A percentile compares a stretch with the other conserved stretches of the same genome.
phyloP scores from a whole-genome alignment of 2,113 vertebrate genomes.

The Bos taurus region DNA sequence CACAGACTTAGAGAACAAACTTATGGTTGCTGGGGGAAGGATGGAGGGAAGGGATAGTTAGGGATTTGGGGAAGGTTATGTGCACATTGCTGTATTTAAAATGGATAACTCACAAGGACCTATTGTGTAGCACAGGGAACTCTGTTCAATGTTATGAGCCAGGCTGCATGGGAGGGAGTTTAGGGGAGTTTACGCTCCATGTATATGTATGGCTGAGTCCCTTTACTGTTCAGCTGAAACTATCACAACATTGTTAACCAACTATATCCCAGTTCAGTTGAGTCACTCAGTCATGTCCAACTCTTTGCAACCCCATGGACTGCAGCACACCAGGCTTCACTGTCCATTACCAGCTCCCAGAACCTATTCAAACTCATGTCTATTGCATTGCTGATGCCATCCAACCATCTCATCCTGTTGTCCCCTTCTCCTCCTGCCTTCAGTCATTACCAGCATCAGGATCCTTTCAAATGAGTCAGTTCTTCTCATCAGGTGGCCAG shows the following conservation, averaged over 20 bases:
- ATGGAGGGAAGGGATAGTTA: neutral
- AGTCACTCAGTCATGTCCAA: neutral
- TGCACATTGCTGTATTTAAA: neutral
- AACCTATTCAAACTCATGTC: neutral
- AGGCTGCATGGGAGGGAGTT: neutral
- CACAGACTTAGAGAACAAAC: neutral
- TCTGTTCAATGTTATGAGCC: neutral
- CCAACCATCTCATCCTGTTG: neutral
- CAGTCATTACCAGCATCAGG: neutral
- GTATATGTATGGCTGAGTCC: neutral
- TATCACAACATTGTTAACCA: neutral
- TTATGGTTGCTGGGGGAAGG: neutral
- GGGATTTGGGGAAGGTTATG: neutral
- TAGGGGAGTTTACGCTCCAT: neutral
- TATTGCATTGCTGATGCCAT: neutral
- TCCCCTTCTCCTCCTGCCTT: neutral
- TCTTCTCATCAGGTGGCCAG: accelerated
- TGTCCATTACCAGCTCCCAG: neutral
- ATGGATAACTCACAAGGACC: neutral
- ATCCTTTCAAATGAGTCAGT: neutral
- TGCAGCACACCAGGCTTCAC: neutral
- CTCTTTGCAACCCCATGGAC: neutral
- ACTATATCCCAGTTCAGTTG: neutral
- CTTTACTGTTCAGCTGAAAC: neutral
- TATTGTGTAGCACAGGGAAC: neutral